These are phyloP conservation scores for Phyllotreta cruciferae DNA, from an alignment of 2,888 invertebrate species.

Conservation along the genomic window DNA sequence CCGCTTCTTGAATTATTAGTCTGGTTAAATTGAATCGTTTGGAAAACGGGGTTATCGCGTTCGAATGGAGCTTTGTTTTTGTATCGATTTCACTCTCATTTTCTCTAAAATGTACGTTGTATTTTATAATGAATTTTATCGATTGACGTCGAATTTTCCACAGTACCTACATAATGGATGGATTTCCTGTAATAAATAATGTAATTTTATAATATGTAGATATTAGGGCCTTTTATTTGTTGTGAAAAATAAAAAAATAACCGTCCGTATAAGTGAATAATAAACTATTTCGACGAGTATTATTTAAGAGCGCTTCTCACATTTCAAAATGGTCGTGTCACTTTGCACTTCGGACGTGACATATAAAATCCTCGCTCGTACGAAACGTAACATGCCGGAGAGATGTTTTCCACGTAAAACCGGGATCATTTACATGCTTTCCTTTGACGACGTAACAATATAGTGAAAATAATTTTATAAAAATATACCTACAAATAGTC, in stretches of 20 bases:
- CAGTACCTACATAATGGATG: no score
- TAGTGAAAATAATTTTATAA: conserved; percentile 12
- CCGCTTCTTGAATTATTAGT: conserved; percentile 40
- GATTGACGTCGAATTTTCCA: not conserved
- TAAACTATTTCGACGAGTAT: conserved; percentile 23
- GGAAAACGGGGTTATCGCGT: conserved; percentile 19
- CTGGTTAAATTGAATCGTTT: conserved; percentile 34
- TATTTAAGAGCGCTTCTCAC: conserved; percentile 26
- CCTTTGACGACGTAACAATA: conserved; percentile 5
- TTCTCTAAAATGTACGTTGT: no score
- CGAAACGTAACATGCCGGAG: conserved; percentile 16
- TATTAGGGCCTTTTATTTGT: no score
- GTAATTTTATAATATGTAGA: no score
- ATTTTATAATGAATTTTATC: not conserved
- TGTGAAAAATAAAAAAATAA: conserved; percentile 1
- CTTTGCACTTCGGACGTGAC: conserved; percentile 18
- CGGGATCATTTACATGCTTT: conserved; percentile 16
- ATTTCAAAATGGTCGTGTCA: conserved; percentile 26
- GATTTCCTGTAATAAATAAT: no score
- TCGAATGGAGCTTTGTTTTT: not conserved
- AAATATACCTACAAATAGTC: not conserved
- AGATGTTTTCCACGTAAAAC: conserved; percentile 2
- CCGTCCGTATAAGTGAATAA: not conserved
- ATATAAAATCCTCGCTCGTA: conserved; percentile 13
- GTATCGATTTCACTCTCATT: no score